Base-by-base conservation (phyloP, 2,797 vertebrate genomes). In the Sebastes taczanowskii region DNA sequence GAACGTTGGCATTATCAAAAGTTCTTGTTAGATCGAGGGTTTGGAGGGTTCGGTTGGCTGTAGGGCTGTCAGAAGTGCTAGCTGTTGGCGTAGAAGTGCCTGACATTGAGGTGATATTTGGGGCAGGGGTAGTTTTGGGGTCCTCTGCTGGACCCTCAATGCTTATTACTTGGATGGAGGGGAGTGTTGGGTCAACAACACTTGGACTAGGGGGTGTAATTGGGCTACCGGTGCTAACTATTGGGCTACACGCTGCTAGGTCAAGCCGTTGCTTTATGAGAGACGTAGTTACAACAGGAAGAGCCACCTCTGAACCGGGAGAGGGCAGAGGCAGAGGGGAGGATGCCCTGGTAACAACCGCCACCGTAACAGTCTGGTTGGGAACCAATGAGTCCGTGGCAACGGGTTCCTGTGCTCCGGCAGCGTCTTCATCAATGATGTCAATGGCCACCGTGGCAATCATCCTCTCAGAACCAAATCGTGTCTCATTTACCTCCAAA, bases 331-430 rank as follows among this genome's bases (percentile, higher is more conserved):
- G 0, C 78, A 77, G 81, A 74, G 91, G 85, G 16, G 90, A 81
- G 3, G 80, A 61, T 1, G 68, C 79, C 80, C 78, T 42, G 35
- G 85, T 81, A 68, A 91, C 87, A 22, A 83, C 74, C 7, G 79
- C 91, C 66, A 86, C 71, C 9, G 90, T 88, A 82, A 89, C 88
- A 64, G 82, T 82, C 82, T 83, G 86, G 74, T 46, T 61, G 25
- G 80, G 55, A 63, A 69, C 61, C 4, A 8, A 42, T 5, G 83
- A 67, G 30, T 88, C 85, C n/a, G 6, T 65, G 58, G 77, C 71
- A 20, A 73, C 13, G 1, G 61, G 29, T 61, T 85, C 82, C 59
- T 53, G 75, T 38, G 22, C 64, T 30, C 29, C 6, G 0, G 52
- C 59, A 11, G 56, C 35, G 8, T 78, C 71, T 18, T 53, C 13